Base-by-base conservation (phyloP, 1,140 invertebrate species). In the Babylonia areolata region DNA sequence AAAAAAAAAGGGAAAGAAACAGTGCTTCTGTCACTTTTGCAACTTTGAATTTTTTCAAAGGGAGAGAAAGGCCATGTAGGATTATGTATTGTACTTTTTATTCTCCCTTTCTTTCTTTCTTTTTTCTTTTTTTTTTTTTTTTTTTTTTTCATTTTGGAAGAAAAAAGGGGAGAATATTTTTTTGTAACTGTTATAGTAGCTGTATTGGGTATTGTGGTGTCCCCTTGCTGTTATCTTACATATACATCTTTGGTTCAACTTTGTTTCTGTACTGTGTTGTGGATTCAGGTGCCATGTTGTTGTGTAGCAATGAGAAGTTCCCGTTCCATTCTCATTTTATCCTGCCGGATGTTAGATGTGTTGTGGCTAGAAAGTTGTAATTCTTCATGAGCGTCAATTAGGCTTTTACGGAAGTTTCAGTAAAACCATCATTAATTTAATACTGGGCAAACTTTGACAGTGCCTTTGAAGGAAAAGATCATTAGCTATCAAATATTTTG, bases 121-220 rank as follows among this genome's bases (percentile, higher is more conserved):
- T 11, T 75, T 75, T 75, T 31, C n/a, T n/a, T n/a, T 9, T 11
- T 71, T 9, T 15, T 75, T 75, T 75, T n/a, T 12, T 35, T 23
- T 37, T 23, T 33, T 23, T 39, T 75, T 35, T 75, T 37, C 33
- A 35, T 20, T 12, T 9, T 75, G 31, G 31, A 15, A 37, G 73
- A 75, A 75, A 75, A 35, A 75, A 39, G 12, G 37, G 31, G 73
- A 75, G 33, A 39, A 12, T 75, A 75, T 5, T 39, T 37, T 75
- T 35, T 15, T 71, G 9, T 71, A 71, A 71, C 28, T 71, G 15
- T 17, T 39, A 33, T 75, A 75, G 73, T 37, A 75, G 6, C 33
- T 35, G 28, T 80, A 39, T 80, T 80, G 78, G 78, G 28, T 80
- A 80, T 80, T 54, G 42, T 80, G 75, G 75, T 77, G 75, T 77